Evolutionary conservation across 2,113 vertebrate species (phyloP).

Genomic region (Cyanistes caeruleus): DNA sequence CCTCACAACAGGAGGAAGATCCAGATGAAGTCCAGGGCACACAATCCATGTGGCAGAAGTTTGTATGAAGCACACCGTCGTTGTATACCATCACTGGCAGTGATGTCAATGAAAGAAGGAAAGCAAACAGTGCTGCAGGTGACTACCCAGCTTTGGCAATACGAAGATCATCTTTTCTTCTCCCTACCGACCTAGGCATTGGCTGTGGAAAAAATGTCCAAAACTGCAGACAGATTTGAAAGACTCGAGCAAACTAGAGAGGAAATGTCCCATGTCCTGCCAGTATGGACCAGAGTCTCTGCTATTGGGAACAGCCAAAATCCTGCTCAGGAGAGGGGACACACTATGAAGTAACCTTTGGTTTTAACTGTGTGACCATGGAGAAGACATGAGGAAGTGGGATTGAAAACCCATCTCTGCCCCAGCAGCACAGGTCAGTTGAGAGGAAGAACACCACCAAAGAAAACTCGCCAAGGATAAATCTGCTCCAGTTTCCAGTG

Average conservation of each 20-base stretch:
- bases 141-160: neutral
- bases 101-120: neutral
- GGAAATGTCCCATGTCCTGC: neutral
- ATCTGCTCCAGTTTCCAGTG: neutral
- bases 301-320: neutral
- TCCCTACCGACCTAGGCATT: neutral
- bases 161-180: neutral
- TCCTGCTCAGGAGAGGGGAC: neutral
- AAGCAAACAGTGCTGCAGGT: neutral
- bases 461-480: neutral
- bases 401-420: neutral
- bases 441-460: neutral
- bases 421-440: neutral
- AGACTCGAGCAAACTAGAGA: neutral
- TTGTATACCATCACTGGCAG: neutral
- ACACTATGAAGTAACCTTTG: neutral
- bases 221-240: neutral
- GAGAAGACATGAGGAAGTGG: neutral
- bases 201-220: neutral
- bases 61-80: neutral
- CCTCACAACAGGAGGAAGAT: neutral
- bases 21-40: neutral
- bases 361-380: neutral
- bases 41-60: neutral
- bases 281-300: neutral